Evolutionary conservation across 1,140 invertebrate species (phyloP).

Genomic region (Eumeta japonica): DNA sequence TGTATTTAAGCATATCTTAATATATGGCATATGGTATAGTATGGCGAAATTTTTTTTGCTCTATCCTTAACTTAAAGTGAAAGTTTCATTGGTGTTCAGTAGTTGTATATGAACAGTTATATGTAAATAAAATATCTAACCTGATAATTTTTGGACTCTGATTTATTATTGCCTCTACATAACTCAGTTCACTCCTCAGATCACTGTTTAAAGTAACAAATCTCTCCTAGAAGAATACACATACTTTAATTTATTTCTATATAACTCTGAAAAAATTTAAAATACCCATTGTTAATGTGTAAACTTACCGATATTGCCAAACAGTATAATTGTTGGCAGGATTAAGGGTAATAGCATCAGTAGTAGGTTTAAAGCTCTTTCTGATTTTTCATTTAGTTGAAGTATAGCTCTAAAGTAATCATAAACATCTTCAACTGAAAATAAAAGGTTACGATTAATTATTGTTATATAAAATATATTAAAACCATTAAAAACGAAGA

Average conservation of each 20-base stretch:
- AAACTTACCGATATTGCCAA: slow-evolving; percentile 81
- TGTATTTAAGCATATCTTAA: too few relatives aligned
- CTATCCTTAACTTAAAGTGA: too few relatives aligned
- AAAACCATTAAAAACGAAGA: slow-evolving; percentile 7
- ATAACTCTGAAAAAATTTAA: slow-evolving; percentile 4
- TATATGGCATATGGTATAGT: too few relatives aligned
- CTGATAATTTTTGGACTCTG: slow-evolving; percentile 98
- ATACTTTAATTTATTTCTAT: slow-evolving; percentile 13
- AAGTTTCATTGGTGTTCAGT: too few relatives aligned
- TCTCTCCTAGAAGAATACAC: slow-evolving; percentile 82
- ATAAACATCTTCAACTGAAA: slow-evolving; percentile 89
- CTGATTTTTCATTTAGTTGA: slow-evolving; percentile 81
- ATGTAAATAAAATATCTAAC: too few relatives aligned
- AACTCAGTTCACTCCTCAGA: slow-evolving; percentile 80
- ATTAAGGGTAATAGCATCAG: slow-evolving; percentile 89
- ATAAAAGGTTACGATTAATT: slow-evolving; percentile 5
- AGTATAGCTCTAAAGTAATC: slow-evolving; percentile 94
- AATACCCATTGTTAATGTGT: neutral
- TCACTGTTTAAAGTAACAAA: slow-evolving; percentile 78
- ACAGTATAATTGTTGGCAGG: slow-evolving; percentile 98
- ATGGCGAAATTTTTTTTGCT: too few relatives aligned
- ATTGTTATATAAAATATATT: neutral
- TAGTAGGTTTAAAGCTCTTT: slow-evolving; percentile 85
- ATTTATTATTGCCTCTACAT: slow-evolving; percentile 76
- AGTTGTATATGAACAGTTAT: too few relatives aligned